Evolutionary conservation across 2,797 vertebrate species (phyloP).

Genomic region (Cygnus olor): DNA sequence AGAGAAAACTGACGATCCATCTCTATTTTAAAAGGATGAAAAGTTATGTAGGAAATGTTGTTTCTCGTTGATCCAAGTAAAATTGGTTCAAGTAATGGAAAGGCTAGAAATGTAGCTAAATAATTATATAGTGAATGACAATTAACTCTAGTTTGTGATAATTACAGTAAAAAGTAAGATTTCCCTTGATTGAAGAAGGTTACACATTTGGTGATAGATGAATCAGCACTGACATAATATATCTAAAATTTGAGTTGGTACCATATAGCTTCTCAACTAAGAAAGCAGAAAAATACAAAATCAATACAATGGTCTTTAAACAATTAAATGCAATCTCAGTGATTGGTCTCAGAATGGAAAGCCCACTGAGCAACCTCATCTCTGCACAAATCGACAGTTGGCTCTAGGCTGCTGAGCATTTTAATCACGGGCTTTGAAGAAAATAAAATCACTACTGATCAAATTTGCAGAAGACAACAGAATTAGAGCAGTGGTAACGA

Average conservation of each 20-base stretch:
- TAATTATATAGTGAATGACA: neutral
- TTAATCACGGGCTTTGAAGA: neutral
- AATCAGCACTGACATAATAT: fast-evolving
- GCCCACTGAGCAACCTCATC: neutral
- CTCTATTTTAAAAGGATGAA: neutral
- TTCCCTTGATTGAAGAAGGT: neutral
- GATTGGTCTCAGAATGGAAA: neutral
- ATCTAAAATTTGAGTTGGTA: neutral
- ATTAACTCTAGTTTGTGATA: neutral
- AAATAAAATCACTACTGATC: neutral
- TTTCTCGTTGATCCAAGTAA: neutral
- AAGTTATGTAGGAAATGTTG: fast-evolving
- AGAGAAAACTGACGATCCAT: too few species aligned
- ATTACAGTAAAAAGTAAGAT: neutral
- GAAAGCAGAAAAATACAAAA: neutral
- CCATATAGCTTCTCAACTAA: neutral
- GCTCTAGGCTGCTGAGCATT: neutral
- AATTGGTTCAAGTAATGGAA: neutral
- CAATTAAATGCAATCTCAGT: neutral
- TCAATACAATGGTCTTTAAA: neutral
- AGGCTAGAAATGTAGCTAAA: neutral
- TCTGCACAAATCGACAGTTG: neutral
- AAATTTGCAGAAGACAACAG: neutral
- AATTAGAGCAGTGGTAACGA: neutral
- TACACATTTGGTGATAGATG: fast-evolving